These are phyloP conservation scores for Megaceryle maxima DNA, from an alignment of 2,113 vertebrate species.

Conservation along the genomic window DNA sequence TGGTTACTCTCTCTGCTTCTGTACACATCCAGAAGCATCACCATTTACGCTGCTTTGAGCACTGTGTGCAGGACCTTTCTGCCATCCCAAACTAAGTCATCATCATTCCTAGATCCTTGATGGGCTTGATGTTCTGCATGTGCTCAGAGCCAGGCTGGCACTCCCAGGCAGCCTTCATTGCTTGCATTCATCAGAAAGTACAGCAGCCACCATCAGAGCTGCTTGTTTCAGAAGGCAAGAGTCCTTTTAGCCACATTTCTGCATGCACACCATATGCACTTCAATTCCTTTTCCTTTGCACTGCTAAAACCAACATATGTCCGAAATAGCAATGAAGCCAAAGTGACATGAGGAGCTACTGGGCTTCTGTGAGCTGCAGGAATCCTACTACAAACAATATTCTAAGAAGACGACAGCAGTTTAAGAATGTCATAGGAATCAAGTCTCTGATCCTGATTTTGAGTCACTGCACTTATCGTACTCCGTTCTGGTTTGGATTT, in stretches of 20 bases:
- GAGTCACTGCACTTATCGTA: neutral
- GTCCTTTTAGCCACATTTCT: neutral
- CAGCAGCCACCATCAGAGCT: neutral
- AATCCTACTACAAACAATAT: neutral
- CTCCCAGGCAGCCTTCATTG: neutral
- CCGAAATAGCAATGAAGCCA: neutral
- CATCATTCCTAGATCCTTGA: neutral
- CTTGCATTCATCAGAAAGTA: neutral
- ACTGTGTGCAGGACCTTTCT: neutral
- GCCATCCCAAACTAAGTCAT: neutral
- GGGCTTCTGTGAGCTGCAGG: neutral
- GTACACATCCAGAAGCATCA: neutral
- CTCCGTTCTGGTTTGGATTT: neutral
- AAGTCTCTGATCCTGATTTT: neutral
- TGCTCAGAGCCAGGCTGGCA: neutral
- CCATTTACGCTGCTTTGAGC: neutral
- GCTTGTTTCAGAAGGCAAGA: neutral
- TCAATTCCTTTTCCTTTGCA: neutral
- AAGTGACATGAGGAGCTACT: neutral
- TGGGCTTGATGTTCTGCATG: neutral
- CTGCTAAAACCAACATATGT: neutral
- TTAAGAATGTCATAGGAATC: neutral
- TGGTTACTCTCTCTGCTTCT: neutral
- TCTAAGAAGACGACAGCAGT: neutral
- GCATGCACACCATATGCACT: neutral